A percentile compares a stretch with the other conserved stretches of the same genome.
Evolutionary conservation across 2,888 invertebrate genomes (phyloP).

Genomic region (Thymelicus acteon): DNA sequence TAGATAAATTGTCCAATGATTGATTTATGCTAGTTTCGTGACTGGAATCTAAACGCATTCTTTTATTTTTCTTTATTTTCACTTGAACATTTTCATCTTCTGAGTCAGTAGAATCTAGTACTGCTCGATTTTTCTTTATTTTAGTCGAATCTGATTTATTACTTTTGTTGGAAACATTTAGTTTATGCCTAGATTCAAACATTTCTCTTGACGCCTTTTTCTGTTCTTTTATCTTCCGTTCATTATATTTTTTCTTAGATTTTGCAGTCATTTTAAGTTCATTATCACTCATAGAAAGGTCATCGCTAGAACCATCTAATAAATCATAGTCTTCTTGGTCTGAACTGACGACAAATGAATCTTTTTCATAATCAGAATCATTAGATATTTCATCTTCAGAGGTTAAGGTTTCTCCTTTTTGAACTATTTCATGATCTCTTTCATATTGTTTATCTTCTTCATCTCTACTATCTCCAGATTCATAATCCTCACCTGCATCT

Average conservation of each 20-base stretch:
- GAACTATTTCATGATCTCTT: constrained; percentile 76
- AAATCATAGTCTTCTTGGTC: constrained; percentile 74
- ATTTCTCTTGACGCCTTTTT: constrained; percentile 77
- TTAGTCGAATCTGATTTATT: constrained; percentile 43
- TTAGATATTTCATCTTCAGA: constrained; percentile 74
- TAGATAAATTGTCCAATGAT: constrained; percentile 29
- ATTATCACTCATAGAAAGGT: constrained; percentile 72
- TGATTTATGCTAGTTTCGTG: constrained; percentile 49
- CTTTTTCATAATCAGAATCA: constrained; percentile 78
- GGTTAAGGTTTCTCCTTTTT: constrained; percentile 80
- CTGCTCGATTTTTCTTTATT: constrained; percentile 52
- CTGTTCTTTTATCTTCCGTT: constrained; percentile 71
- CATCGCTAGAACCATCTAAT: constrained; percentile 74
- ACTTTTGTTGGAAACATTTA: constrained; percentile 52
- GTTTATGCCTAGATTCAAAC: constrained; percentile 71
- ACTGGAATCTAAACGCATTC: constrained; percentile 66
- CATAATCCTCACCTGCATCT: constrained; percentile 72
- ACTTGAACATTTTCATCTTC: constrained; percentile 52
- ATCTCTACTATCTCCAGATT: constrained; percentile 79
- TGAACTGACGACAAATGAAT: constrained; percentile 83
- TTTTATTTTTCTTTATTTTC: constrained; percentile 59
- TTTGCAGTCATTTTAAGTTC: constrained; percentile 72
- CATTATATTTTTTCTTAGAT: constrained; percentile 75
- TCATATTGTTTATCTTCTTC: constrained; percentile 78
- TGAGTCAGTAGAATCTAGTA: constrained; percentile 57